Percentiles rank a stretch among this genome's conserved stretches.
phyloP scores from a whole-genome alignment of 1,140 invertebrate genomes.

The Plectrocnemia conspersa region DNA sequence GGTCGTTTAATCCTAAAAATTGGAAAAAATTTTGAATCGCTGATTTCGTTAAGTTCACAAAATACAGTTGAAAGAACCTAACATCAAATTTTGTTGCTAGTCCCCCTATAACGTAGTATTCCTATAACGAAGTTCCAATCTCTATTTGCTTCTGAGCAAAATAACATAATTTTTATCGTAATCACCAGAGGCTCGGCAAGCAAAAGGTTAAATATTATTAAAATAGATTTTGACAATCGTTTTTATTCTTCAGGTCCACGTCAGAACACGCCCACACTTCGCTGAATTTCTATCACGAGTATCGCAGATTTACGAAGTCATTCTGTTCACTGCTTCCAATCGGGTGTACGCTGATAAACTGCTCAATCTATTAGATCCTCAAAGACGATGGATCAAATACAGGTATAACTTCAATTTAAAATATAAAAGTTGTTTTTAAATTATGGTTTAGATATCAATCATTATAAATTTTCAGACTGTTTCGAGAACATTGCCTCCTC shows the following conservation, averaged over 20 bases:
- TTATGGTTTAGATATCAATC: neutral
- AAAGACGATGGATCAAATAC: conserved; percentile 84
- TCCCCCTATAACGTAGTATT: no score
- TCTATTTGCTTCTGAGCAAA: no score
- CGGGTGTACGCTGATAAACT: conserved; percentile 94
- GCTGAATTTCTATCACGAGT: conserved; percentile 88
- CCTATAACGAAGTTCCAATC: no score
- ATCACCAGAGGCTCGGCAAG: no score
- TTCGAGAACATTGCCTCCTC: conserved; percentile 92
- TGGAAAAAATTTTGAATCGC: no score
- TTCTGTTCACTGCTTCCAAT: conserved; percentile 94
- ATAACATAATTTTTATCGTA: no score
- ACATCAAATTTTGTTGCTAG: no score
- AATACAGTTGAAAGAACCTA: no score
- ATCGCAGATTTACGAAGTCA: conserved; percentile 89
- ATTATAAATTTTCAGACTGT: conserved; percentile 57
- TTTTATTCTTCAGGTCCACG: conserved; percentile 63
- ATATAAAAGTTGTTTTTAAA: neutral
- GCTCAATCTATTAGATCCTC: conserved; percentile 87
- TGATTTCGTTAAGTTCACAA: no score
- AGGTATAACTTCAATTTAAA: conserved; percentile 37
- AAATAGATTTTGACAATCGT: conserved; percentile 1
- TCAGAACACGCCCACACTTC: conserved; percentile 86
- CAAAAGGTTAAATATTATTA: no score
- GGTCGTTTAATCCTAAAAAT: no score